These are phyloP conservation scores for Orchesella flavescens DNA, from an alignment of 2,888 invertebrate genomes.

Conservation along the genomic window DNA sequence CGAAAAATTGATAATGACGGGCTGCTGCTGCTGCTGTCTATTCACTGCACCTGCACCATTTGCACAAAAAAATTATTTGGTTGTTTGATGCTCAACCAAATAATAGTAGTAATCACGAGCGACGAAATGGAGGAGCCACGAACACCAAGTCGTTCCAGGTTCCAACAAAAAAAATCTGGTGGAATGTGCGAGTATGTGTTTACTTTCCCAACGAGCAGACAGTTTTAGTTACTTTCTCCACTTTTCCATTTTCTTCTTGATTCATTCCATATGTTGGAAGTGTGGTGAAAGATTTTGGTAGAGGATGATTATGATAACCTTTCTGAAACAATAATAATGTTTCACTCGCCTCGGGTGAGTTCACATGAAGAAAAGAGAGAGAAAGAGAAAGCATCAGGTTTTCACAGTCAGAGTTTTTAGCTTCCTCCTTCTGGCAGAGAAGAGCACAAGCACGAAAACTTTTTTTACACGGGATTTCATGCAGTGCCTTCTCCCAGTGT, in stretches of 20 bases:
- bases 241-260: not conserved
- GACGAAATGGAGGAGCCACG: no score
- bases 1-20: no score
- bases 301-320: conserved; percentile 16
- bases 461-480: conserved; percentile 28
- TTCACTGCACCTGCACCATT: no score
- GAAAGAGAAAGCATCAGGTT: conserved; percentile 43
- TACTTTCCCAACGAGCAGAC: not conserved
- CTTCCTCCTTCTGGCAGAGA: not conserved
- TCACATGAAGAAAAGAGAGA: conserved; percentile 30
- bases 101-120: no score
- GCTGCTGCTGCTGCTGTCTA: no score
- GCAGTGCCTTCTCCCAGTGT: not conserved
- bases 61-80: no score
- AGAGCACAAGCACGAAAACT: conserved; percentile 26
- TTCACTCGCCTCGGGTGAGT: conserved; percentile 34
- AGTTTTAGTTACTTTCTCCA: conserved; percentile 1
- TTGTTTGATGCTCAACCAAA: no score
- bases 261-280: not conserved
- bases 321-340: conserved; percentile 32
- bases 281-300: not conserved
- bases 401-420: not conserved
- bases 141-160: not conserved
- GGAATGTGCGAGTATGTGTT: not conserved
- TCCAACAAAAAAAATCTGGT: not conserved